Evolutionary conservation across 1,140 invertebrate genomes (phyloP).

Genomic region (Neoseiulus cucumeris): DNA sequence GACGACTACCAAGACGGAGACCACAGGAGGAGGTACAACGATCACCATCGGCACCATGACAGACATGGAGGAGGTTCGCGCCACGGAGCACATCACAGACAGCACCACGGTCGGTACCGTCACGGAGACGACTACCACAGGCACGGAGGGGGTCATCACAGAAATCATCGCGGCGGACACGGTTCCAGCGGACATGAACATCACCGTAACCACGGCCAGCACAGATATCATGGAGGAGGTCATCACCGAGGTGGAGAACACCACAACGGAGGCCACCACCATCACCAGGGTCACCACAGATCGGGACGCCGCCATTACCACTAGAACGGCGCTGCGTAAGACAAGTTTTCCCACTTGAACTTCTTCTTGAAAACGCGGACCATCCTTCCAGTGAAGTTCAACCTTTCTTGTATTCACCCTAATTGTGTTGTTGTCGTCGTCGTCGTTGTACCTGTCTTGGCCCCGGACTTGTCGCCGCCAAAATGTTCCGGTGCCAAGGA

Average conservation of each 20-base stretch:
- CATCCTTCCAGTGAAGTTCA: no score
- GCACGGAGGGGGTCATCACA: constrained; percentile 17
- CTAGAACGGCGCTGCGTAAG: constrained; percentile 11
- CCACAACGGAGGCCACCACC: constrained; percentile 18
- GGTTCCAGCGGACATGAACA: constrained; percentile 15
- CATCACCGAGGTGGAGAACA: constrained; percentile 14
- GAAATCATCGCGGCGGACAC: constrained; percentile 16
- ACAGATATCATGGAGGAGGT: constrained; percentile 18
- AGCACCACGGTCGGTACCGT: constrained; percentile 4
- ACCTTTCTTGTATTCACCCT: no score
- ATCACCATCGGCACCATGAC: constrained; percentile 14
- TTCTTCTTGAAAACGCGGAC: no score
- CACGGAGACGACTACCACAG: constrained; percentile 17
- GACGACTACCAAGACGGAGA: constrained; percentile 15
- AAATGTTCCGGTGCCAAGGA: no score
- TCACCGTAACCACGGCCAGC: constrained; percentile 18
- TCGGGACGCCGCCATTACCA: constrained; percentile 16
- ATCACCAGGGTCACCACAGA: constrained; percentile 17
- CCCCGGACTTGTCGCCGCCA: no score
- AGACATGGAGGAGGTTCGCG: background rate
- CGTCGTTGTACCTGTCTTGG: no score
- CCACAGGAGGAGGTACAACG: constrained; percentile 18
- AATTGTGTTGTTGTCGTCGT: no score
- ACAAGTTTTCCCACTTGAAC: background rate
- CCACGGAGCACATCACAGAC: background rate